phyloP scores from a whole-genome alignment of 2,797 vertebrate species.

The Scleropages formosus region DNA sequence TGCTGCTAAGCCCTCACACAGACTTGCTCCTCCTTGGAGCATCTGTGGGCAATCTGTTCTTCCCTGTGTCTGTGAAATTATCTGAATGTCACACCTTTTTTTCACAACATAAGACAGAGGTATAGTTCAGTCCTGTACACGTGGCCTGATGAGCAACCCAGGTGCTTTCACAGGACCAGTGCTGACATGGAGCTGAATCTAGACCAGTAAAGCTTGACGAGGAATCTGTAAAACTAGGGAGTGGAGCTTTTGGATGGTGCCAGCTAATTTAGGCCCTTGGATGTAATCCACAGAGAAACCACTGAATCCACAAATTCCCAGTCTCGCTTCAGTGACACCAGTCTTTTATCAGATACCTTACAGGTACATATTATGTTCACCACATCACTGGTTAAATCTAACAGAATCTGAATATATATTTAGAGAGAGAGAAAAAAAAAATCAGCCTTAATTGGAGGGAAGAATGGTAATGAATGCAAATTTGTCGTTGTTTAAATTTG shows the following conservation, averaged over 20 bases:
- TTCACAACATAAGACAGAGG: neutral
- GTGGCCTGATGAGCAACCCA: too few species aligned
- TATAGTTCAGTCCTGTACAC: neutral
- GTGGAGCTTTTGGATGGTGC: constrained; percentile 6
- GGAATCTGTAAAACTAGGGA: neutral
- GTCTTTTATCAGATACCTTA: neutral
- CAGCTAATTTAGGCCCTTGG: neutral
- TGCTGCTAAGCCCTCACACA: constrained; percentile 19
- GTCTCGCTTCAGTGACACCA: neutral
- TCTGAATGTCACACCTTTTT: constrained; percentile 35
- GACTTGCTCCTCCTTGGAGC: neutral
- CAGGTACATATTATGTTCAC: neutral
- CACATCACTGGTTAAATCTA: neutral
- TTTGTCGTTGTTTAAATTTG: neutral
- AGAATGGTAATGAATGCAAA: constrained; percentile 11
- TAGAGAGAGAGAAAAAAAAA: neutral
- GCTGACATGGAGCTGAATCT: neutral
- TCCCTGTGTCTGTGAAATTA: constrained; percentile 35
- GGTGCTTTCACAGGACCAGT: neutral
- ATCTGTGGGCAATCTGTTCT: constrained; percentile 29
- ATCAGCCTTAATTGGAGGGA: neutral
- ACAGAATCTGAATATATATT: constrained; percentile 3
- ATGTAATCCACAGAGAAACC: constrained; percentile 13
- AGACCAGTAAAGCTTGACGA: neutral
- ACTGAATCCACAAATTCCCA: neutral